Evolutionary conservation across 2,797 vertebrate species (phyloP).

Genomic region (Poeciliopsis presidionis): DNA sequence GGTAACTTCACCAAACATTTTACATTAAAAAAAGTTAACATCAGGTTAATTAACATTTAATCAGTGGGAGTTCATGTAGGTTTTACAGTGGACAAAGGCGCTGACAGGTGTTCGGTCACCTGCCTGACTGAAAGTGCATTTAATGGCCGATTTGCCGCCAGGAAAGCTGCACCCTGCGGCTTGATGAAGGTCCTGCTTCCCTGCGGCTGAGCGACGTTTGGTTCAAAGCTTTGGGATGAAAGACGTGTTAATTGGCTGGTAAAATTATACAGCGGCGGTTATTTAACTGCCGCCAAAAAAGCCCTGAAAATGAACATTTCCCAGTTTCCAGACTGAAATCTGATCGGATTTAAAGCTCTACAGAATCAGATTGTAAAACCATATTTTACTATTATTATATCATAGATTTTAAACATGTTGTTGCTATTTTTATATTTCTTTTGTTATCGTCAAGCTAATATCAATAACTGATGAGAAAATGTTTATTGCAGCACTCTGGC

Average conservation of each 20-base stretch:
- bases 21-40: not conserved
- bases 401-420: not conserved
- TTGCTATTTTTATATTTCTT: not conserved
- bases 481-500: too few species aligned
- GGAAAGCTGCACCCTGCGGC: not conserved
- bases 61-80: not conserved
- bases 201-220: conserved; percentile 2
- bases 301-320: not conserved
- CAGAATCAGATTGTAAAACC: not conserved
- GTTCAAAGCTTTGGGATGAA: conserved; percentile 19
- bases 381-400: not conserved
- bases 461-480: too few species aligned
- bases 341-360: not conserved
- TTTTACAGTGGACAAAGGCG: not conserved
- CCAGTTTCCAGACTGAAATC: not conserved
- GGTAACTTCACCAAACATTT: not conserved
- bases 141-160: not conserved
- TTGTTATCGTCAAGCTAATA: too few species aligned
- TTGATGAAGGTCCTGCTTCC: conserved; percentile 19
- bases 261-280: conserved; percentile 1
- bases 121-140: conserved; percentile 16
- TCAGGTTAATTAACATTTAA: not conserved
- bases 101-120: conserved; percentile 1
- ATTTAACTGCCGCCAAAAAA: not conserved
- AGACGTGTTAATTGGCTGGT: conserved; percentile 27